These are phyloP conservation scores for Aquatica leii DNA, from an alignment of 2,888 invertebrate species.

Conservation along the genomic window DNA sequence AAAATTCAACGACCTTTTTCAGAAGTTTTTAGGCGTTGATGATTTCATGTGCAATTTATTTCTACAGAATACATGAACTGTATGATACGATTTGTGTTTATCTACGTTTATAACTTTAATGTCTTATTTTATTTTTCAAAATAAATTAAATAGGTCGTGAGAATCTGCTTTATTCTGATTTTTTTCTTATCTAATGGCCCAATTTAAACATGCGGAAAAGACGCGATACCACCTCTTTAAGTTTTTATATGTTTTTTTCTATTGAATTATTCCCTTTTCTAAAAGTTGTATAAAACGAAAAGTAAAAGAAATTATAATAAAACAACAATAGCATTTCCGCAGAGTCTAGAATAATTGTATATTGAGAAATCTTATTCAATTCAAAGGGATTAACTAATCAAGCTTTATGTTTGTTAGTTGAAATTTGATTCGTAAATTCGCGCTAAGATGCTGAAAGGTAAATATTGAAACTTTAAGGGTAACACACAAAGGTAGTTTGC, in stretches of 20 bases:
- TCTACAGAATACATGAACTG: constrained; percentile 27
- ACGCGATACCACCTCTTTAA: background rate
- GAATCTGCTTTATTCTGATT: constrained; percentile 24
- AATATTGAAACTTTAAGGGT: no score
- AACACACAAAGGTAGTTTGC: no score
- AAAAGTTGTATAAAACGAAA: no score
- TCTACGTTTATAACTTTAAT: constrained; percentile 27
- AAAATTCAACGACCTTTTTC: constrained; percentile 11
- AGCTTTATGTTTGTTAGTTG: no score
- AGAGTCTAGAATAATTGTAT: no score
- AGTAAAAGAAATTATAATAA: no score
- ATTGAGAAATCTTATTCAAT: no score
- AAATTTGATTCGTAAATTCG: no score
- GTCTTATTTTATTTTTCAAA: constrained; percentile 26
- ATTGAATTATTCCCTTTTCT: no score
- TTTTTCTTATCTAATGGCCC: constrained; percentile 9
- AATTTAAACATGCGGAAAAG: constrained; percentile 11
- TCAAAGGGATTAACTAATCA: no score
- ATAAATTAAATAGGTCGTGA: constrained; percentile 27
- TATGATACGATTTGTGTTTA: constrained; percentile 31
- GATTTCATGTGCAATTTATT: constrained; percentile 35
- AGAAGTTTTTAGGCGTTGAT: constrained; percentile 28
- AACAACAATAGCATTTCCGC: no score
- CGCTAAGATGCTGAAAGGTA: no score
- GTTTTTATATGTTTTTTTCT: background rate